Percentiles rank a stretch among this genome's conserved stretches.
These are phyloP conservation scores for Antechinus flavipes DNA, from an alignment of 2,113 vertebrate genomes.

Conservation along the genomic window DNA sequence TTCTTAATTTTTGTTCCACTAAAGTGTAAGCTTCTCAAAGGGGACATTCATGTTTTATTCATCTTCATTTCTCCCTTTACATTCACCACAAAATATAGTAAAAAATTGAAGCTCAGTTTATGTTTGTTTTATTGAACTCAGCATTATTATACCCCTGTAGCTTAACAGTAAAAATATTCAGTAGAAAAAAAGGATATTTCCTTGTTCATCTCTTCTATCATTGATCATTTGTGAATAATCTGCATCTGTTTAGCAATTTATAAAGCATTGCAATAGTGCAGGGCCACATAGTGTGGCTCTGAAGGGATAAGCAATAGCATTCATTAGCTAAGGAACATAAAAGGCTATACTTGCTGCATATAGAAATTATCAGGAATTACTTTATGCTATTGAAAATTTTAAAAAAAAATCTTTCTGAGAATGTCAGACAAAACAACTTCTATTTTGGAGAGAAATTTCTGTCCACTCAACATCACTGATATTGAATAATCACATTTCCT, in stretches of 20 bases:
- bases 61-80: neutral
- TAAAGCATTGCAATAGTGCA: neutral
- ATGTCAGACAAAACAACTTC: conserved; percentile 32
- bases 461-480: conserved; percentile 36
- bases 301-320: conserved; percentile 40
- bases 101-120: neutral
- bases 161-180: neutral
- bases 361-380: conserved; percentile 25
- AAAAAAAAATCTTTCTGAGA: conserved; percentile 26
- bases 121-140: neutral
- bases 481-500: conserved; percentile 32
- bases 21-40: neutral
- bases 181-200: neutral
- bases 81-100: neutral
- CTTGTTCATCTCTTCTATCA: neutral
- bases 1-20: neutral
- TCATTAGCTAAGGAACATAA: conserved; percentile 51
- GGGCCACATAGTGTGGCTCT: neutral
- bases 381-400: conserved; percentile 29
- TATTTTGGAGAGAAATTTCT: conserved; percentile 45
- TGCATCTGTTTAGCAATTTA: neutral
- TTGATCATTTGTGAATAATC: neutral
- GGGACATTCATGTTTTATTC: neutral
- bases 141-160: neutral
- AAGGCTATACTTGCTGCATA: conserved; percentile 26